Base-by-base conservation (phyloP, 1,140 invertebrate genomes). In the Gonioctena quinquepunctata region DNA sequence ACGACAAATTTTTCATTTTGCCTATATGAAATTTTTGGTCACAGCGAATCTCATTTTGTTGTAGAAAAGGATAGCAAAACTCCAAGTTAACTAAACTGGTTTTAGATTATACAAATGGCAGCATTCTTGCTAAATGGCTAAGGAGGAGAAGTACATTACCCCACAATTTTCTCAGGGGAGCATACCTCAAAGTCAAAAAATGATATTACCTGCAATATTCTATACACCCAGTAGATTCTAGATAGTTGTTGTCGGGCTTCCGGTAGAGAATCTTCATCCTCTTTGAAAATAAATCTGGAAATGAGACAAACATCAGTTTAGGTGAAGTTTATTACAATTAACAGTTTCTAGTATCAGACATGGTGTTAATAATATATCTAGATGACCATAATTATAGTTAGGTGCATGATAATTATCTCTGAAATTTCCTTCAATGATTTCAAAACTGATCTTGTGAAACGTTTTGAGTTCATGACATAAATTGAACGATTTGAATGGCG, bases 181-280 rank as follows among this genome's bases (percentile, higher is more conserved):
- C 84, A 54, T 86, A 88, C 73, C 91, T 90, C 69, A 88, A 87
- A 82, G 94, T 88, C 60, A 94, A 80, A 78, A 93, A 90, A 77
- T 92, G 89, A 82, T 25, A 90, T 83, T 71, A 95, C 83, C 84
- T 94, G 91, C 63, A 89, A 86, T 72, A 91, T 80, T 79, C 89
- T 89, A 82, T 95, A 92, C 74, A 92, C 83, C 90, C 92, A 93
- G 80, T 92, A 93, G 84, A 94, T 89, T 84, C 92, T 93, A 84
- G 62, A 86, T 84, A 94, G 85, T 77, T 90, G 87, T 79, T 88
- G 89, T 79, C 92, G 87, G 70, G 92, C 92, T 73, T 88, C 88
- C 49, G 93, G 93, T 81, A 96, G 84, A 73, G 93, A 92, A 21
- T 88, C 88, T 23, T 90, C 90, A 72, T 91, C 91, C 83, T 96